Evolutionary conservation across 2,888 invertebrate genomes (phyloP), one percentile per base, ranked within the genome.

Genomic region (Rhogogaster chlorosoma): DNA sequence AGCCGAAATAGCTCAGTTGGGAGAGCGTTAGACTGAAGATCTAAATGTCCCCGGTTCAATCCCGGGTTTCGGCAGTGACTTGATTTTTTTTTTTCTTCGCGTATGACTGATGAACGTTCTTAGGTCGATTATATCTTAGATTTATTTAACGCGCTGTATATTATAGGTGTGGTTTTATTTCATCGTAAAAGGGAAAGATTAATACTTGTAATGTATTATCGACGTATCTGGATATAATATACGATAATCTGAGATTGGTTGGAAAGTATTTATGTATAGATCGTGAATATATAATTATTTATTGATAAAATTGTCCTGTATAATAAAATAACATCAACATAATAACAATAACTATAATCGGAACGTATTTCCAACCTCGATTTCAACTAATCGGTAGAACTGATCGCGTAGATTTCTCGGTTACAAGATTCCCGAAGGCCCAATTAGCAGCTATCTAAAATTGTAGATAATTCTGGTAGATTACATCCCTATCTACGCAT

Each of bases 1-100:
- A 0, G 87, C 86, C 87, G 88, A 88, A 89, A 89, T 89, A 89
- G 90, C 89, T 89, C 87, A 89, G 89, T 86, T 88, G 88, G 87
- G 87, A 89, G 88, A 89, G 88, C 87, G 86, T 88, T 88, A 87
- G 88, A 85, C 86, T 86, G 88, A 87, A 88, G 87, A 87, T 86
- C 87, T 87, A 86, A 87, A 87, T 85, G 87, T 87, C 88, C 88
- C 87, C 86, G 88, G 88, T 89, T 88, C 88, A 84, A 89, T 88
- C 87, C 87, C 89, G 86, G 87, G 86, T 88, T 86, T 86, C 86
- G 87, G 88, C 88, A 89, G 29, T n/a, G 64, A 36, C 38, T 77
- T 86, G 83, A 77, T 82, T 85, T 85, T 70, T 64, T 77, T 18
- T 32, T 38, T 32, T 36, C 10, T 61, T 6, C 0, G 5, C n/a